These are phyloP conservation scores for Neolamprologus toae DNA, from an alignment of 2,113 vertebrate species.

Conservation along the genomic window DNA sequence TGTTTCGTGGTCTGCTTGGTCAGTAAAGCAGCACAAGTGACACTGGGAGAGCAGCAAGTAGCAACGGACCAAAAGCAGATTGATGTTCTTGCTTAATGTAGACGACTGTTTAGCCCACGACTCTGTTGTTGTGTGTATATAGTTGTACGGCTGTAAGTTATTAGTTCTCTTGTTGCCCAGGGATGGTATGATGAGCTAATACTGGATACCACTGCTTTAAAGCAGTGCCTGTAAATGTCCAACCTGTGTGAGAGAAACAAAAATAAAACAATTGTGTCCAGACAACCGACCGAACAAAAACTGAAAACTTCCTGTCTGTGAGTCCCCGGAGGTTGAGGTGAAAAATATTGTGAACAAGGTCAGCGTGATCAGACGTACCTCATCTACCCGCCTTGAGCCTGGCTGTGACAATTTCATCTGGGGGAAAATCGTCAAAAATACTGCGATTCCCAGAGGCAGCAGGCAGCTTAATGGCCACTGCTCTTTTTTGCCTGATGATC, in stretches of 20 bases:
- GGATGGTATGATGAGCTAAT: not conserved
- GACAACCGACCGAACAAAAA: accelerated
- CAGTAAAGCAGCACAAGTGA: not conserved
- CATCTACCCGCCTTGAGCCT: not conserved
- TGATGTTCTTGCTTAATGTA: accelerated
- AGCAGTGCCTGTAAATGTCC: not conserved
- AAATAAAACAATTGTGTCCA: not conserved
- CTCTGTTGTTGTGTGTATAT: not conserved
- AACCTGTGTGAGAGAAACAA: not conserved
- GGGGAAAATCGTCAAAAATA: not conserved
- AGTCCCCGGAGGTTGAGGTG: not conserved
- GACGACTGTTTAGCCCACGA: not conserved
- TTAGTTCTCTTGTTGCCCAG: not conserved
- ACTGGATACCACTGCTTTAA: not conserved
- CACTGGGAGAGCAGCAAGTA: not conserved
- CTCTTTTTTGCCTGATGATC: not conserved
- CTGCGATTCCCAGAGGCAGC: not conserved
- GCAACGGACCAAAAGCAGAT: not conserved
- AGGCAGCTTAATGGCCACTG: not conserved
- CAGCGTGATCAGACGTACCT: not conserved
- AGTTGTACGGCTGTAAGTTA: not conserved
- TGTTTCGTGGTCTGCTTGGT: not conserved
- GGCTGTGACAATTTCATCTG: not conserved
- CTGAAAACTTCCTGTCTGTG: not conserved
- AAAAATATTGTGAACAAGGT: not conserved